Evolutionary conservation across 2,797 vertebrate genomes (phyloP), one percentile per base, ranked within the genome.

Genomic region (Pseudochaenichthys georgianus): DNA sequence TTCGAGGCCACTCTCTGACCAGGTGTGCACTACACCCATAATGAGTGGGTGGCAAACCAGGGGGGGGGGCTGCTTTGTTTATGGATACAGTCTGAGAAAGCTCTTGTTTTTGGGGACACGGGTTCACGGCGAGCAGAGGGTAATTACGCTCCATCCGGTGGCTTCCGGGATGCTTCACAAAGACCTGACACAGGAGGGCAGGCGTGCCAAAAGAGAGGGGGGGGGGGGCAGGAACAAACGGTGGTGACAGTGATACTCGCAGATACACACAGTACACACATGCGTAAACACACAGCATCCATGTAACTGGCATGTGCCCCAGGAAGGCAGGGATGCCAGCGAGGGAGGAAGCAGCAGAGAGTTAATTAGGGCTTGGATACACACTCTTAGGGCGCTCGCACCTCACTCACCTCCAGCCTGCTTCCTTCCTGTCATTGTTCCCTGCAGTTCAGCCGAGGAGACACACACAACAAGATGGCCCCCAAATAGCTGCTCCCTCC

Each of bases 341-440:
- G 81, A 92, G 86, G 88, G 87, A 91, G 89, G 88, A 90, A 92
- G 95, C 95, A 95, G 96, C 95, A 94, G 93, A 94, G 95, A 96
- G 96, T 95, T 98, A 98, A 98, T 98, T 97, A 98, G 96, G 96
- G 93, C 92, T 93, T 95, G 95, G 96, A 90, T 91, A 77, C 96
- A 95, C 96, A 96, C 96, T 97, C 95, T 87, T 96, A 95, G 95
- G 95, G 95, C 95, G 94, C 96, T 97, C 95, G 95, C 96, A 97
- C 95, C 96, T 97, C 95, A 95, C 88, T 96, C 91, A 92, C 89
- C 90, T 92, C 89, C 89, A 93, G 89, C 80, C 90, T 77, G 87
- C 85, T 91, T 92, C 96, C 96, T 96, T 97, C 96, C 95, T 97
- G 96, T 97, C 96, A 97, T 95, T 96, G 96, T 96, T 96, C 95